Base-by-base conservation (phyloP, 2,113 vertebrate genomes). In the Paratilapia polleni region DNA sequence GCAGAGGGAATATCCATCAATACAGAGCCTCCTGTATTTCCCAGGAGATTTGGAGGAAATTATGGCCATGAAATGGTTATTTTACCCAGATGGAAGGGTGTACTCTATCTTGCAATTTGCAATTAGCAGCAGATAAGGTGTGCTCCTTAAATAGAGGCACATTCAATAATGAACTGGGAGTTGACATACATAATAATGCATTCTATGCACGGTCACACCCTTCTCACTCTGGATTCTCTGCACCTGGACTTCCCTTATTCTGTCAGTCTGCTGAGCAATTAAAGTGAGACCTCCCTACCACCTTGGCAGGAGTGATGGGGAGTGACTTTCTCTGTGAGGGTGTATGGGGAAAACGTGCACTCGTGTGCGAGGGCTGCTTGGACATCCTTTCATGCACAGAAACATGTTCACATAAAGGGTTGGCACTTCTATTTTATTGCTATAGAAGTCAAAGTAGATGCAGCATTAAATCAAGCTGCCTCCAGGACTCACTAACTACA, bases 231-330 rank as follows among this genome's bases (percentile, higher is more conserved):
- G 17, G 81, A 73, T 73, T 28, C 47, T 49, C 58, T 34, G 43
- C 57, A 79, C 61, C 83, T 81, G 68, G 61, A 68, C 49, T 82
- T 76, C 47, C 85, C 80, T 76, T 78, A 85, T 85, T 83, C 89
- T 89, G 85, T 92, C 81, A 88, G 57, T 89, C 82, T 76, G 83
- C 57, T 26, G 61, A 80, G 76, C 70, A 89, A 91, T 93, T 94
- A 89, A 43, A 86, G 66, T 20, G 2, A 91, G 15, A 36, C 34
- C 19, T 87, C 64, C n/a, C 60, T 9, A 12, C 36, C 66, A 70
- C 43, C 36, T 64, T 49, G 76, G 59, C 49, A 74, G 70, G 59
- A 36, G 60, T 47, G 60, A 75, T 14, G 2, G 12, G 38, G 64
- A 83, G 60, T 3, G 8, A 2, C 19, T 19, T 22, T 49, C 31